Percentiles rank a stretch among this genome's conserved stretches.
Conservation (phyloP, 2,888 invertebrate genomes). For the Conops quadrifasciatus region DNA sequence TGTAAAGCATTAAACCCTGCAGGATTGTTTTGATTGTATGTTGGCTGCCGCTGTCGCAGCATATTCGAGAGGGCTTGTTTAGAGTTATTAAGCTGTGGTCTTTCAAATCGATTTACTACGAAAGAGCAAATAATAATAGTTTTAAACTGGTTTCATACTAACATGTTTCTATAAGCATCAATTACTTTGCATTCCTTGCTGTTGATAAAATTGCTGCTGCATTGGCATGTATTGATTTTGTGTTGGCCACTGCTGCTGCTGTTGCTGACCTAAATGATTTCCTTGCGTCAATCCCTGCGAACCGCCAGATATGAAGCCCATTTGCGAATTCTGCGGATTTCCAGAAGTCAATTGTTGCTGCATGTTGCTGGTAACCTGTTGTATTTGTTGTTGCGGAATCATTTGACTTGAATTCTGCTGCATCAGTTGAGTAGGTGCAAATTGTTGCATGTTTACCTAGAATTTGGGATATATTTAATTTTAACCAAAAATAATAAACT, state of each 20-base stretch:
- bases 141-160: neutral
- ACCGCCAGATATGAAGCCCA: constrained; percentile 56
- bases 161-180: constrained; percentile 1
- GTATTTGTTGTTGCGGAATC: constrained; percentile 61
- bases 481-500: constrained; percentile 21
- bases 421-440: constrained; percentile 63
- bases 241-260: constrained; percentile 64
- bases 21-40: constrained; percentile 62
- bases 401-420: constrained; percentile 65
- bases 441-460: constrained; percentile 65
- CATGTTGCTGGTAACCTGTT: constrained; percentile 55
- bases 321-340: constrained; percentile 59
- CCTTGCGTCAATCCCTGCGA: constrained; percentile 63
- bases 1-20: constrained; percentile 56
- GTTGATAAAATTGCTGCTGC: constrained; percentile 58
- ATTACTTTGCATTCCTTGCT: constrained; percentile 62
- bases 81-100: constrained; percentile 70
- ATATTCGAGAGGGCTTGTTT: constrained; percentile 88
- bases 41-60: constrained; percentile 79
- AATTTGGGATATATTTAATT: constrained; percentile 11
- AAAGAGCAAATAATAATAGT: neutral
- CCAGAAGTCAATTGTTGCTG: constrained; percentile 59
- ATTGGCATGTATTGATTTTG: constrained; percentile 60
- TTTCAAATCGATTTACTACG: constrained; percentile 64
- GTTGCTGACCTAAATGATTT: constrained; percentile 61